These are phyloP conservation scores for Percopsis transmontana DNA, from an alignment of 2,113 vertebrate genomes.

Conservation along the genomic window DNA sequence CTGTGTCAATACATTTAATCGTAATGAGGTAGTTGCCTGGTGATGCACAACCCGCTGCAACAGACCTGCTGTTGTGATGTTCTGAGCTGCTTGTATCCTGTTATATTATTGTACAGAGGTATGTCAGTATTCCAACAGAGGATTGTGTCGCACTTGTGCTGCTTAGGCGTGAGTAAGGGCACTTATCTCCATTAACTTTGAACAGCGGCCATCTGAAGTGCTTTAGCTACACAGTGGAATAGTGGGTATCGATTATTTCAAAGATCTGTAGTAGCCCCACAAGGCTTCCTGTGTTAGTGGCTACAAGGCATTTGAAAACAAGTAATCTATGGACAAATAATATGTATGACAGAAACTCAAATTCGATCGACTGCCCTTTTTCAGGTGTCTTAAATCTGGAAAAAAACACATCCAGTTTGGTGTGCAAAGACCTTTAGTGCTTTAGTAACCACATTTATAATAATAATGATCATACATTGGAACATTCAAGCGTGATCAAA, in stretches of 20 bases:
- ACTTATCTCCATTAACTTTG: background rate
- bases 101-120: conserved; percentile 13
- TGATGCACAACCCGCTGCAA: conserved; percentile 47
- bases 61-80: conserved; percentile 23
- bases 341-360: too few relatives aligned
- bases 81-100: conserved; percentile 9
- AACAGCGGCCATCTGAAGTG: background rate
- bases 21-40: conserved; percentile 58
- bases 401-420: too few relatives aligned
- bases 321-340: too few relatives aligned
- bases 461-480: too few relatives aligned
- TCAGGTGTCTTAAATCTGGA: too few relatives aligned
- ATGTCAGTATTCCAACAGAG: background rate
- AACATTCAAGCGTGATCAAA: too few relatives aligned
- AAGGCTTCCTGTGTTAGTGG: too few relatives aligned
- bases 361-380: too few relatives aligned
- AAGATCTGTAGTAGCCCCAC: too few relatives aligned
- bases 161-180: too few relatives aligned
- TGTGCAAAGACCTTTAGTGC: too few relatives aligned
- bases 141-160: background rate
- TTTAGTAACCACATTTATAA: too few relatives aligned
- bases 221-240: background rate
- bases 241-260: background rate
- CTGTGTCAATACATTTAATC: conserved; percentile 65
- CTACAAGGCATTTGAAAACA: rapidly evolving